Conservation (phyloP, 2,797 vertebrate genomes). For the Halcyon chelicuti region DNA sequence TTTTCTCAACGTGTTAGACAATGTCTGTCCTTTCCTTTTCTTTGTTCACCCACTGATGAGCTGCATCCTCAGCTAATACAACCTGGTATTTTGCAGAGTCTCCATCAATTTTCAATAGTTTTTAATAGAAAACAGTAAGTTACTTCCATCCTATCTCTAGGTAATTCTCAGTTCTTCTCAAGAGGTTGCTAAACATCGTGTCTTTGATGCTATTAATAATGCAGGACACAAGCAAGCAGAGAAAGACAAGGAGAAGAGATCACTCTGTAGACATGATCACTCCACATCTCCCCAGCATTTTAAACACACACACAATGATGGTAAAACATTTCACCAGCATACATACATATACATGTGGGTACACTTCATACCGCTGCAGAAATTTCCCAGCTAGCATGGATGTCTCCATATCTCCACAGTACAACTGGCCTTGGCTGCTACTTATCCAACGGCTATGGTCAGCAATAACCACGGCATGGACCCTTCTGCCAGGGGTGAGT, state of each 20-base stretch:
- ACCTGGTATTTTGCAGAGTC: background rate
- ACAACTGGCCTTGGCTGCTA: background rate
- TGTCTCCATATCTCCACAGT: background rate
- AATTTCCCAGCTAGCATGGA: background rate
- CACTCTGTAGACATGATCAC: background rate
- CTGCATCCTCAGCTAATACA: background rate
- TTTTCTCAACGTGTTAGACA: background rate
- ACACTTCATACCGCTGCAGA: rapidly evolving
- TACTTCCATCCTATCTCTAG: background rate
- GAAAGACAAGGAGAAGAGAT: background rate
- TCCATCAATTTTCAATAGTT: background rate
- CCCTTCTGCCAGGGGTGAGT: background rate
- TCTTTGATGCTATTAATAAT: background rate
- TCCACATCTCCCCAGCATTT: background rate
- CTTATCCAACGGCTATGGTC: background rate
- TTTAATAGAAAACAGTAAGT: background rate
- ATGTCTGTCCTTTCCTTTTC: background rate
- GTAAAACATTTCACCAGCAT: background rate
- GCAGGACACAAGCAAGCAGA: background rate
- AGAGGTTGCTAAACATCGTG: background rate
- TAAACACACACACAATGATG: background rate
- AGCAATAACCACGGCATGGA: background rate
- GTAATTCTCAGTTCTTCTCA: background rate
- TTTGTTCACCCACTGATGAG: background rate
- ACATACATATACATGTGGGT: rapidly evolving